A percentile compares a stretch with the other conserved stretches of the same genome.
phyloP scores from a whole-genome alignment of 1,140 invertebrate species.

The Charaxes varanes region DNA sequence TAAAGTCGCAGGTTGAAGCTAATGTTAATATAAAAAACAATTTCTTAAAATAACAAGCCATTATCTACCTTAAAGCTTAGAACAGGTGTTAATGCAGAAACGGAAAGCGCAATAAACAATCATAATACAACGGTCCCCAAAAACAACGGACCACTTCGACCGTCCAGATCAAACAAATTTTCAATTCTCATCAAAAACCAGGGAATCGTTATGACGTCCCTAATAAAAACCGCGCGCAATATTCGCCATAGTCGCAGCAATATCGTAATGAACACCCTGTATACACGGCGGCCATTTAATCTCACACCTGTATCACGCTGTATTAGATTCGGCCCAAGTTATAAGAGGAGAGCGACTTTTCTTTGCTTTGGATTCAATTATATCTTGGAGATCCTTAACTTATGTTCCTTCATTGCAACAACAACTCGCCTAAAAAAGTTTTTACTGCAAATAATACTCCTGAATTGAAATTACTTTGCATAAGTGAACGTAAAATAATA shows the following conservation, averaged over 20 bases:
- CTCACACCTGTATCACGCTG: conserved; percentile 65
- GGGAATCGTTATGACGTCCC: conserved; percentile 53
- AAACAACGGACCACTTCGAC: conserved; percentile 14
- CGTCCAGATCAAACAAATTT: conserved; percentile 57
- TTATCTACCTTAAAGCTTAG: conserved; percentile 3
- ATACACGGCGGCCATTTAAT: conserved; percentile 66
- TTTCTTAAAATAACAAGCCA: too few relatives aligned
- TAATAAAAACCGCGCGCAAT: conserved; percentile 62
- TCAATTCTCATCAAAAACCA: conserved; percentile 67
- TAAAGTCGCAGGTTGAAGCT: too few relatives aligned
- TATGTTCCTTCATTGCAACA: too few relatives aligned
- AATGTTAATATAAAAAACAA: too few relatives aligned
- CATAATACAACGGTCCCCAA: conserved; percentile 21
- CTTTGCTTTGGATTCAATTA: too few relatives aligned
- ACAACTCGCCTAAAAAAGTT: too few relatives aligned
- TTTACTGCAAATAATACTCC: too few relatives aligned
- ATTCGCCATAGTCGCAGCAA: conserved; percentile 58
- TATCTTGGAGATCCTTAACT: too few relatives aligned
- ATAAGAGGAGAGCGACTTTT: conserved; percentile 5
- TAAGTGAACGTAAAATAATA: too few relatives aligned
- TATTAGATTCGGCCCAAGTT: conserved; percentile 26
- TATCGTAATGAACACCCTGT: conserved; percentile 69
- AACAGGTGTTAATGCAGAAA: conserved; percentile 9
- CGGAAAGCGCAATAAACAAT: conserved; percentile 29
- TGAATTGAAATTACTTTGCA: too few relatives aligned